Percentiles rank a stretch among this genome's conserved stretches.
Evolutionary conservation across 2,888 invertebrate species (phyloP).

Genomic region (Gibbula magus): DNA sequence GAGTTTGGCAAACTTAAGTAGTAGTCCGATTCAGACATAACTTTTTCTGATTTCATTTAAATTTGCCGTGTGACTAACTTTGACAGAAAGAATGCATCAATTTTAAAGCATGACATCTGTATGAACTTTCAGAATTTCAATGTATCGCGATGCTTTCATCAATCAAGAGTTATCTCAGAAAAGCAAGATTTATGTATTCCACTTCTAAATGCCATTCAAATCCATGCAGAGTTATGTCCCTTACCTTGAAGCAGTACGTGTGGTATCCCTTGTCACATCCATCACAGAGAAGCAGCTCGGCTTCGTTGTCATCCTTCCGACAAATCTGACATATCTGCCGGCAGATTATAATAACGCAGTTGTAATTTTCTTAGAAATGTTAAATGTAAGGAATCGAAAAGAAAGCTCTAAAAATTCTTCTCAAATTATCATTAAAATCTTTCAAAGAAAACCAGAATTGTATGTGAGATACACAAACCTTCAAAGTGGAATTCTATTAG

Average conservation of each 20-base stretch:
- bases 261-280: slow-evolving; percentile 99
- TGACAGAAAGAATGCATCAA: too few species aligned
- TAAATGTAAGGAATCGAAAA: neutral
- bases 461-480: too few species aligned
- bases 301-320: slow-evolving; percentile 95
- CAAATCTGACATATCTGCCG: slow-evolving; percentile 97
- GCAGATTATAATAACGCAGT: neutral
- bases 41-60: too few species aligned
- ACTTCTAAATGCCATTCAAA: too few species aligned
- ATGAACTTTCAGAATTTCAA: too few species aligned
- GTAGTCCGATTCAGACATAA: too few species aligned
- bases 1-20: too few species aligned
- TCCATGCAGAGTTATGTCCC: neutral
- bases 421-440: neutral
- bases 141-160: too few species aligned
- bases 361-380: neutral
- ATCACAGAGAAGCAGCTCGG: slow-evolving; percentile 94
- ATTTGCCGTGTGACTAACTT: too few species aligned
- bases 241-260: slow-evolving; percentile 94
- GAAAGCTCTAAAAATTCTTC: neutral
- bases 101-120: too few species aligned
- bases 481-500: too few species aligned
- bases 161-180: neutral
- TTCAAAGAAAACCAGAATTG: neutral
- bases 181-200: neutral